Conservation (phyloP, 2,797 vertebrate species). For the Anguilla megastoma region DNA sequence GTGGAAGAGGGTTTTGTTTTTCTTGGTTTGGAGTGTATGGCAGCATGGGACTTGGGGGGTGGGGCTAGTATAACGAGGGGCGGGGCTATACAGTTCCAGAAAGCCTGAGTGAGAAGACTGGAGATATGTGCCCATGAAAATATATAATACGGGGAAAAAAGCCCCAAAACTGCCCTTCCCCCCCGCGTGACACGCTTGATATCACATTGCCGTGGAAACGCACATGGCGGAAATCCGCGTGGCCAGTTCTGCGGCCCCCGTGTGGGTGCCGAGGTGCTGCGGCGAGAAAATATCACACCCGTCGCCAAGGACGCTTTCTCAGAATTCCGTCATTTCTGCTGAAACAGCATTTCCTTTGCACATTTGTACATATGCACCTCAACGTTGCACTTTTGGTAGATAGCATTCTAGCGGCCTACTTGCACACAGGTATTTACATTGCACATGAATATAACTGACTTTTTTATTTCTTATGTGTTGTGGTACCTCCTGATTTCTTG, state of each 20-base stretch:
- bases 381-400: too few species aligned
- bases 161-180: too few species aligned
- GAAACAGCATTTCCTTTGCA: constrained; percentile 41
- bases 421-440: too few species aligned
- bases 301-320: constrained; percentile 65
- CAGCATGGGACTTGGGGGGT: too few species aligned
- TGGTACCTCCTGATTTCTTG: too few species aligned
- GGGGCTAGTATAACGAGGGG: neutral
- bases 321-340: constrained; percentile 52
- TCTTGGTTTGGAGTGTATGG: neutral
- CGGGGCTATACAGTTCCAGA: neutral
- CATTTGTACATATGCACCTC: too few species aligned
- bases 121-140: neutral
- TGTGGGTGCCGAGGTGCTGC: constrained; percentile 65
- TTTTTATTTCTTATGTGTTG: too few species aligned
- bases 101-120: neutral
- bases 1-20: too few species aligned
- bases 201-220: constrained; percentile 74
- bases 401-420: too few species aligned
- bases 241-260: constrained; percentile 60
- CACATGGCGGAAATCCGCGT: constrained; percentile 64
- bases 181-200: constrained; percentile 61
- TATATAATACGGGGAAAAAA: neutral
- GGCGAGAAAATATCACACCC: constrained; percentile 73
- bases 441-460: too few species aligned